phyloP scores from a whole-genome alignment of 2,113 vertebrate species.

The Hiodon tergisus region DNA sequence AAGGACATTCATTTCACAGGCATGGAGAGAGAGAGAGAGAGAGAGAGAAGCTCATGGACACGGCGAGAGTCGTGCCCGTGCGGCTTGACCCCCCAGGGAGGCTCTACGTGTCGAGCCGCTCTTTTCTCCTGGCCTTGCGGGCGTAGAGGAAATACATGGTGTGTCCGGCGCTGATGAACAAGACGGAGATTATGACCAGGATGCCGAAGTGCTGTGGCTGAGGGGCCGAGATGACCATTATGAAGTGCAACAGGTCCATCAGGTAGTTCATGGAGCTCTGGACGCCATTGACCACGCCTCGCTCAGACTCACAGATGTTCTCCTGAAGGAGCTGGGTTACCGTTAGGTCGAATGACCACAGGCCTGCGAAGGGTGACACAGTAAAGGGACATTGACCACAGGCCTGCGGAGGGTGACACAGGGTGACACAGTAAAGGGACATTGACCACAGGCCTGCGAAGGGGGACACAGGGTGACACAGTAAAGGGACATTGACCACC shows the following conservation, averaged over 20 bases:
- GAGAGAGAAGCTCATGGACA: constrained; percentile 25
- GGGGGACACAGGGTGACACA: background rate
- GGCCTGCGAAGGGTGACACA: constrained; percentile 46
- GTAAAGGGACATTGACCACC: too few relatives aligned
- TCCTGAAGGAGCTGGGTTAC: constrained; percentile 66
- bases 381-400: background rate
- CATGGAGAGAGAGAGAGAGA: constrained; percentile 38
- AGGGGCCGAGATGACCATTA: constrained; percentile 60
- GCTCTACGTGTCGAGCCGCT: constrained; percentile 42
- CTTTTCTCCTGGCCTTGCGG: constrained; percentile 63
- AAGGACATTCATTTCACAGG: constrained; percentile 54
- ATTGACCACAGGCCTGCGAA: background rate
- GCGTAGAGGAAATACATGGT: constrained; percentile 65
- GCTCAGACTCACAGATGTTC: constrained; percentile 67
- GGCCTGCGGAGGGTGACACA: background rate
- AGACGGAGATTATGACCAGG: constrained; percentile 63
- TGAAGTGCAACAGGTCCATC: constrained; percentile 68
- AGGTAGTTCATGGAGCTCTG: constrained; percentile 75
- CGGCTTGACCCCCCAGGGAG: constrained; percentile 4
- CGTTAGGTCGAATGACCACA: constrained; percentile 69
- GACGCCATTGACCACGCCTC: constrained; percentile 63
- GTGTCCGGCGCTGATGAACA: constrained; percentile 69
- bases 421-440: too few relatives aligned
- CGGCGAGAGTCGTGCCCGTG: constrained; percentile 26
- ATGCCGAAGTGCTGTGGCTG: constrained; percentile 61